Percentiles rank a stretch among this genome's conserved stretches.
These are phyloP conservation scores for Drosophila nigricruria DNA, from an alignment of 2,888 invertebrate species.

Conservation along the genomic window DNA sequence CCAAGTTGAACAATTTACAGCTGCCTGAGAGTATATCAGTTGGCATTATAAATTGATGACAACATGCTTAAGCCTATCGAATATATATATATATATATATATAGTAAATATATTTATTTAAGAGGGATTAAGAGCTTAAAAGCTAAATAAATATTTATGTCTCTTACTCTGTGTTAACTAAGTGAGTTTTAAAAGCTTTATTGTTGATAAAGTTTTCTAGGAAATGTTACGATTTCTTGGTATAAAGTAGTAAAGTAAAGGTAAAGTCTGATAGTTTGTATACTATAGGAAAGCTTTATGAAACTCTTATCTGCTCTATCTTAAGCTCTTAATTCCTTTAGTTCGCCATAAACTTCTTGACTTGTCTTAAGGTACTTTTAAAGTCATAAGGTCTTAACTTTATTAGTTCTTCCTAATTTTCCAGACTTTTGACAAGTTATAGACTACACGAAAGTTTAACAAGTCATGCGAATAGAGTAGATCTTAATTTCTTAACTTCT, in stretches of 20 bases:
- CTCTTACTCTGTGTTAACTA: background rate
- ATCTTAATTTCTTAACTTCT: too few relatives aligned
- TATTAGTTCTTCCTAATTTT: too few relatives aligned
- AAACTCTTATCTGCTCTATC: background rate
- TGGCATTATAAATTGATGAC: slow-evolving; percentile 8
- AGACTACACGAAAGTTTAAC: too few relatives aligned
- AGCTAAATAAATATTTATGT: background rate
- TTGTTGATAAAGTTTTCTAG: background rate
- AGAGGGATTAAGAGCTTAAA: background rate
- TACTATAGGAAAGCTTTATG: background rate
- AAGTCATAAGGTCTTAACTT: too few relatives aligned
- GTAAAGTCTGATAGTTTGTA: background rate
- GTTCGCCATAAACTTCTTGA: too few relatives aligned
- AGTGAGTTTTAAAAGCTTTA: background rate
- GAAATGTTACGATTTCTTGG: background rate
- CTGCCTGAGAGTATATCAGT: slow-evolving; percentile 1
- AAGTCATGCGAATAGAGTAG: too few relatives aligned
- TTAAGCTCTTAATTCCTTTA: background rate
- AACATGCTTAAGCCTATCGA: background rate
- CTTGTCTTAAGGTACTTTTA: too few relatives aligned
- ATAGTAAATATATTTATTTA: slow-evolving; percentile 3
- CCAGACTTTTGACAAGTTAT: too few relatives aligned
- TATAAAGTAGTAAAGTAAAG: background rate
- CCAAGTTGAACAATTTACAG: slow-evolving; percentile 37
- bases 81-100: slow-evolving; percentile 1